These are phyloP conservation scores for Athetis lepigone DNA, from an alignment of 2,888 invertebrate genomes.

Conservation along the genomic window DNA sequence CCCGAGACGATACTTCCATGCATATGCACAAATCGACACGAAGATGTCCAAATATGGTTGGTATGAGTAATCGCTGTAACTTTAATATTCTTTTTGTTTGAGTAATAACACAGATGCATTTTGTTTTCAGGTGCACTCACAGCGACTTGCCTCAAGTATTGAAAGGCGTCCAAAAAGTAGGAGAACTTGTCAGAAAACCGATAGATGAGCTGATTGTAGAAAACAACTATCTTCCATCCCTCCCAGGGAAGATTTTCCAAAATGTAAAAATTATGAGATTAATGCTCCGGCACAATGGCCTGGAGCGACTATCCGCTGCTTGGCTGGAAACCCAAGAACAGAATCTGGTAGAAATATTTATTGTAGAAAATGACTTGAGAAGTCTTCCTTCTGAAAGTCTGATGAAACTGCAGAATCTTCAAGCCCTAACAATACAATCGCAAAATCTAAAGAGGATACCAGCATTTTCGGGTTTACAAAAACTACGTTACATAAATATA, in stretches of 20 bases:
- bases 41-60: slow-evolving; percentile 96
- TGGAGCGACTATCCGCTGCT: slow-evolving; percentile 95
- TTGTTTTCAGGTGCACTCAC: slow-evolving; percentile 95
- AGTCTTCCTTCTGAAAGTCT: slow-evolving; percentile 95
- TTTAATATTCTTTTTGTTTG: background rate
- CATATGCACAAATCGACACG: slow-evolving; percentile 94
- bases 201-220: slow-evolving; percentile 97
- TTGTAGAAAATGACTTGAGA: slow-evolving; percentile 95
- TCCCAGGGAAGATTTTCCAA: slow-evolving; percentile 95
- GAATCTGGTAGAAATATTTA: slow-evolving; percentile 94
- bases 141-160: slow-evolving; percentile 95
- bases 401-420: slow-evolving; percentile 93
- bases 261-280: slow-evolving; percentile 94
- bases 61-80: slow-evolving; percentile 26
- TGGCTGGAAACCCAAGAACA: slow-evolving; percentile 95
- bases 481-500: slow-evolving; percentile 93
- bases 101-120: background rate
- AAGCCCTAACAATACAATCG: slow-evolving; percentile 96
- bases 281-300: slow-evolving; percentile 95
- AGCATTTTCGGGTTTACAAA: slow-evolving; percentile 92
- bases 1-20: slow-evolving; percentile 95
- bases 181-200: slow-evolving; percentile 92
- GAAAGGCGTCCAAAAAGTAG: slow-evolving; percentile 93
- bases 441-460: slow-evolving; percentile 94
- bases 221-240: slow-evolving; percentile 95